Conservation (phyloP, 2,113 vertebrate species). For the Oreotrochilus melanogaster region DNA sequence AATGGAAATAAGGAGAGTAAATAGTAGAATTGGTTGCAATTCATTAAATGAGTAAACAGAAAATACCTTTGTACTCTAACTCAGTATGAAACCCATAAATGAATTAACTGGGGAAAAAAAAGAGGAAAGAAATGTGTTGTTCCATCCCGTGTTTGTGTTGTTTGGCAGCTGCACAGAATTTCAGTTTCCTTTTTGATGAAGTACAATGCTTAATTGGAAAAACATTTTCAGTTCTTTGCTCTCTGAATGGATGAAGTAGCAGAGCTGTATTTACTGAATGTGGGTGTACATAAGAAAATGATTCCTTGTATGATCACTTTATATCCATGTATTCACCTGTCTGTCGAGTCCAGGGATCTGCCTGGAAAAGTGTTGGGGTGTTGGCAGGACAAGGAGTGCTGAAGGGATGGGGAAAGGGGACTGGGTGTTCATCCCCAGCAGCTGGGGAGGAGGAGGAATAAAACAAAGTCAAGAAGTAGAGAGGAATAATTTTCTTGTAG, state of each 20-base stretch:
- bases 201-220: neutral
- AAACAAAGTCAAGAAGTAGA: neutral
- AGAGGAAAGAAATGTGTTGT: neutral
- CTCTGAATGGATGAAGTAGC: neutral
- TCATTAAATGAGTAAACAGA: neutral
- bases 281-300: neutral
- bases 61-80: neutral
- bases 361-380: accelerated
- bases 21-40: neutral
- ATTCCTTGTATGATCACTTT: neutral
- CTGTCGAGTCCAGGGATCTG: accelerated
- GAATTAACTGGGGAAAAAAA: neutral
- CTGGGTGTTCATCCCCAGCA: neutral
- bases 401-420: too few relatives aligned
- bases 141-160: neutral
- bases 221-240: neutral
- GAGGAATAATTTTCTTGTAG: neutral
- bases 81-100: neutral
- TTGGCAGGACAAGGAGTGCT: neutral
- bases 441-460: neutral
- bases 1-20: neutral
- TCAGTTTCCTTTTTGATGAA: neutral
- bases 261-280: neutral
- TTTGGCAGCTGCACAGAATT: neutral
- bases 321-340: too few relatives aligned